phyloP scores from a whole-genome alignment of 2,888 invertebrate species.

The Tuta absoluta region DNA sequence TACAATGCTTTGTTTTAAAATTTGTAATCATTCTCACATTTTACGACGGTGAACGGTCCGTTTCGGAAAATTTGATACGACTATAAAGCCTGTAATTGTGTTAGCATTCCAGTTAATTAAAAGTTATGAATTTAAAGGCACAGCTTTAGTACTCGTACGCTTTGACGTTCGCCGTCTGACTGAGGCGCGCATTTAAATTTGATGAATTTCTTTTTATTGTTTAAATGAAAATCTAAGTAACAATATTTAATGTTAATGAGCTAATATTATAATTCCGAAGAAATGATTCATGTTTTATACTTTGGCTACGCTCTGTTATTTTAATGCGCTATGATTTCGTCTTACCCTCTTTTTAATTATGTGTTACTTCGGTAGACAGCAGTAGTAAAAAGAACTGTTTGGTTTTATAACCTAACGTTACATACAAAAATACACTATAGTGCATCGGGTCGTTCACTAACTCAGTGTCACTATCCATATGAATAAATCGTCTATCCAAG shows the following conservation, averaged over 20 bases:
- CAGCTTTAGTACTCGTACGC: constrained; percentile 64
- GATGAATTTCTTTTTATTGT: constrained; percentile 64
- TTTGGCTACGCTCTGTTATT: constrained; percentile 37
- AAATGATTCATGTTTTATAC: constrained; percentile 23
- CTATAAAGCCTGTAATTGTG: constrained; percentile 79
- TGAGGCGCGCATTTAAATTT: constrained; percentile 57
- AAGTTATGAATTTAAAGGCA: constrained; percentile 79
- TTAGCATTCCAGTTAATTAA: constrained; percentile 79
- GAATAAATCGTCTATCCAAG: no score
- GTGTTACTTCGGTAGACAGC: no score
- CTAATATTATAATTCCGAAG: constrained; percentile 45
- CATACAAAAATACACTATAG: no score
- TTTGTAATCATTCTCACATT: constrained; percentile 81
- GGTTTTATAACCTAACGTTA: no score
- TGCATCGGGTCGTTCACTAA: no score
- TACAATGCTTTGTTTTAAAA: constrained; percentile 79
- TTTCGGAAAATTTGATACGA: constrained; percentile 80
- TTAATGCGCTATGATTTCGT: constrained; percentile 37
- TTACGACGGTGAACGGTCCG: constrained; percentile 78
- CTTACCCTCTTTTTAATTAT: neutral
- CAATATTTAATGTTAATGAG: constrained; percentile 57
- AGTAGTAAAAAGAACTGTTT: neutral
- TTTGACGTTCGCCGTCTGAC: constrained; percentile 63
- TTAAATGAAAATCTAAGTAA: constrained; percentile 57
- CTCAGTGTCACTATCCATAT: no score